A percentile compares a stretch with the other conserved stretches of the same genome.
phyloP scores from a whole-genome alignment of 2,797 vertebrate species.

The Sphenodon punctatus region DNA sequence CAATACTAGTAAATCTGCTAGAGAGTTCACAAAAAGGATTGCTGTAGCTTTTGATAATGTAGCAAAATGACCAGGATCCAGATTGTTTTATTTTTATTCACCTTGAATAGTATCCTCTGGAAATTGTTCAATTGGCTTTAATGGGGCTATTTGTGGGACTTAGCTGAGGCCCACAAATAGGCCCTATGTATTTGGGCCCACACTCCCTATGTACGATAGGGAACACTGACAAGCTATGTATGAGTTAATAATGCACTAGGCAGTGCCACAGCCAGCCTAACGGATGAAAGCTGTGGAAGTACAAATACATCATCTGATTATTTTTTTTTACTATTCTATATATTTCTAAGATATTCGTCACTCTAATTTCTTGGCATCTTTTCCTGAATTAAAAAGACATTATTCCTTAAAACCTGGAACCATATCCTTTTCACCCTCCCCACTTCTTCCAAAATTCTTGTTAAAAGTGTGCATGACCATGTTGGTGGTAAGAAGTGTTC shows the following conservation, averaged over 20 bases:
- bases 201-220: no score
- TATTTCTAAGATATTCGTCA: background rate
- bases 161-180: no score
- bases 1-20: background rate
- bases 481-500: background rate
- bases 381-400: background rate
- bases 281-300: no score
- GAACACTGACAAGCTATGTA: no score
- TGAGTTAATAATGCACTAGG: no score
- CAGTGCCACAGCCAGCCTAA: no score
- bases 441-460: background rate
- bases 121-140: no score
- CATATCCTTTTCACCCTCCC: background rate
- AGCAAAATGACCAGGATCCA: background rate
- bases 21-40: background rate
- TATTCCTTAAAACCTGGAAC: background rate
- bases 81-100: background rate
- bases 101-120: background rate
- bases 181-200: no score
- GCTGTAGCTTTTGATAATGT: background rate
- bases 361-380: background rate
- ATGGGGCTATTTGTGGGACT: no score
- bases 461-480: background rate
- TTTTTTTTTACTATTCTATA: no score
- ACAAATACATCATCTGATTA: no score